A percentile compares a stretch with the other conserved stretches of the same genome.
Evolutionary conservation across 2,888 invertebrate species (phyloP).

Genomic region (Cheilosia grossa): DNA sequence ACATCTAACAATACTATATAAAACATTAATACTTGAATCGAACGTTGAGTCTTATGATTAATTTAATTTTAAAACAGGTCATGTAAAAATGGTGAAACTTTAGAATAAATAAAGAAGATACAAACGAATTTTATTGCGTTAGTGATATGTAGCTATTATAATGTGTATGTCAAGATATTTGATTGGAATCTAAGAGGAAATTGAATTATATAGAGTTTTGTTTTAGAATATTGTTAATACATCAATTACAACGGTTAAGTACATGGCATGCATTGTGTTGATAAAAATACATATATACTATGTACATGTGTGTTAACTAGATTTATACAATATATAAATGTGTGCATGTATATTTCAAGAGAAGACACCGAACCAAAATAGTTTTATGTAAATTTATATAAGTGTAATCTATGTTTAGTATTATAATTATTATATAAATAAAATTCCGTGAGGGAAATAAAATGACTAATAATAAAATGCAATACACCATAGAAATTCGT

Average conservation of each 20-base stretch:
- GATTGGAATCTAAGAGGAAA: constrained; percentile 45
- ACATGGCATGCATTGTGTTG: constrained; percentile 40
- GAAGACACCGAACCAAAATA: constrained; percentile 74
- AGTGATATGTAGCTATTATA: constrained; percentile 69
- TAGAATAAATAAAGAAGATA: constrained; percentile 41
- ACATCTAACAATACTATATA: constrained; percentile 37
- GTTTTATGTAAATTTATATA: constrained; percentile 75
- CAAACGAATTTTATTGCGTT: constrained; percentile 74
- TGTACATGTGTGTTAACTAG: constrained; percentile 66
- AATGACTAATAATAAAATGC: constrained; percentile 73
- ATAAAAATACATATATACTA: constrained; percentile 49
- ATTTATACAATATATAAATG: constrained; percentile 2
- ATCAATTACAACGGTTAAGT: constrained; percentile 68
- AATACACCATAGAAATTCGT: constrained; percentile 46
- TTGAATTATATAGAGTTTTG: constrained; percentile 34
- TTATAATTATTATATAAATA: constrained; percentile 35
- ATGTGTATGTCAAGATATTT: constrained; percentile 40
- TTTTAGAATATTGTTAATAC: constrained; percentile 64
- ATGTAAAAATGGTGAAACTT: constrained; percentile 65
- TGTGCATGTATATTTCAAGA: constrained; percentile 68
- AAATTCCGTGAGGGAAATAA: constrained; percentile 68
- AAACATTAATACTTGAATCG: constrained; percentile 63
- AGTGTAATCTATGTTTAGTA: constrained; percentile 66
- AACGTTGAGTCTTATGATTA: constrained; percentile 76
- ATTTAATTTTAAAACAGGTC: constrained; percentile 77